phyloP scores from a whole-genome alignment of 2,888 invertebrate genomes.

The Desoria tigrina region DNA sequence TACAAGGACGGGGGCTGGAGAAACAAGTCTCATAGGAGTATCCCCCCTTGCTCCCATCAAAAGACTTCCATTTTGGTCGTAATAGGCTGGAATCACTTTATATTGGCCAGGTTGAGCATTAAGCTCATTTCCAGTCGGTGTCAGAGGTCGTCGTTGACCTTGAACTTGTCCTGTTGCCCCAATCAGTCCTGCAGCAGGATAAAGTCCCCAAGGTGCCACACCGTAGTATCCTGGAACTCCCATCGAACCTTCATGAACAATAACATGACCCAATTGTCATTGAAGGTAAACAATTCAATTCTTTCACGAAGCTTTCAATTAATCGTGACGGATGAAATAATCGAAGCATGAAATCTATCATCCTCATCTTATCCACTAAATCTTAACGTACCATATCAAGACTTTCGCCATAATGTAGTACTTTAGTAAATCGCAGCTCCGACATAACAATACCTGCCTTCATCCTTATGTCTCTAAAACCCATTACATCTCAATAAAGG shows the following conservation, averaged over 20 bases:
- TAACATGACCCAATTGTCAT: too few species aligned
- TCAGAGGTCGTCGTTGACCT: constrained; percentile 60
- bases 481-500: too few species aligned
- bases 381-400: too few species aligned
- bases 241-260: constrained; percentile 57
- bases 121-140: constrained; percentile 57
- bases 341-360: too few species aligned
- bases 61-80: constrained; percentile 76
- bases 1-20: constrained; percentile 87
- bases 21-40: constrained; percentile 88
- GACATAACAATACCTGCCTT: too few species aligned
- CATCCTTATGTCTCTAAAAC: too few species aligned
- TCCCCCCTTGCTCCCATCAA: constrained; percentile 75
- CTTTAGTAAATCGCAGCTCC: too few species aligned
- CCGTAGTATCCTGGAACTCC: constrained; percentile 88
- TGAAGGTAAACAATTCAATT: too few species aligned
- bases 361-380: too few species aligned
- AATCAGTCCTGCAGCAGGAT: constrained; percentile 69
- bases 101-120: constrained; percentile 56
- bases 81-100: constrained; percentile 74
- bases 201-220: constrained; percentile 85
- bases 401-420: too few species aligned
- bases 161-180: constrained; percentile 56
- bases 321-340: too few species aligned
- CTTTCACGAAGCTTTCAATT: too few species aligned